phyloP scores from a whole-genome alignment of 2,888 invertebrate genomes.

The Acleris laterana region DNA sequence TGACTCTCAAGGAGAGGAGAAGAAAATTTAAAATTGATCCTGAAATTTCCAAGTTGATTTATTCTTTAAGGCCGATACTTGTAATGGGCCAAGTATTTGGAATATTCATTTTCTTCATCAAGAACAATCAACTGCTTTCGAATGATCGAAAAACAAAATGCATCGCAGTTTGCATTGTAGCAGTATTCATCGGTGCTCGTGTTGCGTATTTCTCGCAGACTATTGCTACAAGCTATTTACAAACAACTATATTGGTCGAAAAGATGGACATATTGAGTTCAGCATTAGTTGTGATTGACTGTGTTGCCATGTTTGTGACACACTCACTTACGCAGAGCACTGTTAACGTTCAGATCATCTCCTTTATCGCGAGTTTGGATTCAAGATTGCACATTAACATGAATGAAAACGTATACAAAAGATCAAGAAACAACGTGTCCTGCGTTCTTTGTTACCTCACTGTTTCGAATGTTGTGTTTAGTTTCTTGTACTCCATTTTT shows the following conservation, averaged over 20 bases:
- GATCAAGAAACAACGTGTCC: not conserved
- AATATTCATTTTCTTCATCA: conserved; percentile 32
- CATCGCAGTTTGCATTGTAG: conserved; percentile 11
- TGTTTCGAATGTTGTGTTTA: too few relatives aligned
- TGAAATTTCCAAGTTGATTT: not conserved
- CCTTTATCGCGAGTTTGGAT: conserved; percentile 6
- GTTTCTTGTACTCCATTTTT: too few relatives aligned
- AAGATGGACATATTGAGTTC: too few relatives aligned
- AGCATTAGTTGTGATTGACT: too few relatives aligned
- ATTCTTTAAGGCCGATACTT: conserved; percentile 20
- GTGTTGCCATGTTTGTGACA: too few relatives aligned
- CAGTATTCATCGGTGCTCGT: not conserved
- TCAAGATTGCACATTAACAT: not conserved
- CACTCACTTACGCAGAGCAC: not conserved
- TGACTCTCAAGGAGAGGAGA: too few relatives aligned
- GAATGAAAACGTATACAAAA: conserved; percentile 3
- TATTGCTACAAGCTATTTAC: too few relatives aligned
- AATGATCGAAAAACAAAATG: conserved; percentile 23
- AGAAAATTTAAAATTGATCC: too few relatives aligned
- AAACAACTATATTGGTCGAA: too few relatives aligned
- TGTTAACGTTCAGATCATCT: not conserved
- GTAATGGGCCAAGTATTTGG: conserved; percentile 26
- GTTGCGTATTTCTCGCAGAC: too few relatives aligned
- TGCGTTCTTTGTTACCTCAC: too few relatives aligned
- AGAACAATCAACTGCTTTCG: conserved; percentile 7